Conservation (phyloP, 2,888 invertebrate genomes). For the Axea sp. region DNA sequence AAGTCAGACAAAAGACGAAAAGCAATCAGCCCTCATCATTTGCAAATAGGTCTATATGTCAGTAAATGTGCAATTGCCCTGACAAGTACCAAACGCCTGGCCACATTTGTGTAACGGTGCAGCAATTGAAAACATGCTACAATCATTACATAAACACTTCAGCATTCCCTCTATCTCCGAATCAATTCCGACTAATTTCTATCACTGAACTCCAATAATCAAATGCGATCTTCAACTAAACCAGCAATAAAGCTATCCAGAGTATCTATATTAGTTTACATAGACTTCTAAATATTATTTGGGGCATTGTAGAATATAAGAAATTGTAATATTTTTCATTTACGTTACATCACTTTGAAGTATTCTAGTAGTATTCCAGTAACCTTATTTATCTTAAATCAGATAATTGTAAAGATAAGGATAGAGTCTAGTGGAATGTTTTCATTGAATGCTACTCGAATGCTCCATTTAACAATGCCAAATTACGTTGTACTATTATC, state of each 20-base stretch:
- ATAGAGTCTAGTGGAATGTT: too few species aligned
- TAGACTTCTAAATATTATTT: constrained; percentile 5
- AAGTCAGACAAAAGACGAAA: too few species aligned
- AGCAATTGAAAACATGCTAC: constrained; percentile 34
- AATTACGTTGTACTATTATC: too few species aligned
- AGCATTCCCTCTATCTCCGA: constrained; percentile 11
- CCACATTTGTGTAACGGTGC: constrained; percentile 23
- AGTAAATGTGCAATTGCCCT: constrained; percentile 12
- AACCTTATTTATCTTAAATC: too few species aligned
- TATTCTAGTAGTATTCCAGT: too few species aligned
- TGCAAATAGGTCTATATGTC: neutral
- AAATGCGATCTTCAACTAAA: constrained; percentile 11
- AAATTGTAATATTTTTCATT: constrained; percentile 19
- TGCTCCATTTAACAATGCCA: too few species aligned
- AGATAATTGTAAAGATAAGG: too few species aligned
- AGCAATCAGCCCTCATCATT: constrained; percentile 8
- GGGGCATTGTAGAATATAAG: constrained; percentile 11
- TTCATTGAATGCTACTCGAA: too few species aligned
- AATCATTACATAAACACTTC: constrained; percentile 36
- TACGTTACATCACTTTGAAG: neutral
- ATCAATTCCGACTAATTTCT: constrained; percentile 17
- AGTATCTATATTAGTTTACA: constrained; percentile 9
- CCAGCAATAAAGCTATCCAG: constrained; percentile 7
- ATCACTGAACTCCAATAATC: constrained; percentile 15
- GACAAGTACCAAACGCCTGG: constrained; percentile 6